Conservation (phyloP, 2,888 invertebrate species). For the Taenaris catops region DNA sequence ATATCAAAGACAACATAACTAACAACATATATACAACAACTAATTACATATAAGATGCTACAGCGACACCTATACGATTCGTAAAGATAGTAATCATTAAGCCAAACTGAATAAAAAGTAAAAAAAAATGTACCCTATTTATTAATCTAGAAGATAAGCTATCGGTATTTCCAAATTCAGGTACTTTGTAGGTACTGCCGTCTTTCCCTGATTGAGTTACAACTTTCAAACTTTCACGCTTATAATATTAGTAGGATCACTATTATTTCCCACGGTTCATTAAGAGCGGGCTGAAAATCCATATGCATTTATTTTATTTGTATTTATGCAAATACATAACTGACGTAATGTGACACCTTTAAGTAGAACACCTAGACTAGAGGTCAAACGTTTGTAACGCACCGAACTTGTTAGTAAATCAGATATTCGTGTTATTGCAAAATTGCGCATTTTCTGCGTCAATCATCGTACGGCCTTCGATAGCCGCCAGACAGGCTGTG, state of each 20-base stretch:
- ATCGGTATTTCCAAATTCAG: no score
- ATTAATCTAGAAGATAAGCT: no score
- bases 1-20: no score
- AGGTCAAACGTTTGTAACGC: slow-evolving; percentile 7
- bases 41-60: no score
- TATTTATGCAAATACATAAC: slow-evolving; percentile 3
- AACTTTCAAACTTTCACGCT: no score
- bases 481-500: slow-evolving; percentile 11
- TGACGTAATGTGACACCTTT: slow-evolving; percentile 4
- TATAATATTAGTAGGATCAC: background rate
- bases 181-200: no score
- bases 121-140: no score
- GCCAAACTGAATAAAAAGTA: no score
- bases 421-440: slow-evolving; percentile 6
- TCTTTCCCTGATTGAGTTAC: no score
- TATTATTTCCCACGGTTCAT: slow-evolving; percentile 6
- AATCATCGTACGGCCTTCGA: slow-evolving; percentile 12
- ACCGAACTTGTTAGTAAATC: slow-evolving; percentile 2
- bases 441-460: slow-evolving; percentile 12
- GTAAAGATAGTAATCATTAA: no score
- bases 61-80: no score
- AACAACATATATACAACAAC: no score
- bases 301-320: slow-evolving; percentile 3
- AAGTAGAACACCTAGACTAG: slow-evolving; percentile 5
- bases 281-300: background rate